Base-by-base conservation (phyloP, 2,888 invertebrate genomes). In the Agriopis aurantiaria region DNA sequence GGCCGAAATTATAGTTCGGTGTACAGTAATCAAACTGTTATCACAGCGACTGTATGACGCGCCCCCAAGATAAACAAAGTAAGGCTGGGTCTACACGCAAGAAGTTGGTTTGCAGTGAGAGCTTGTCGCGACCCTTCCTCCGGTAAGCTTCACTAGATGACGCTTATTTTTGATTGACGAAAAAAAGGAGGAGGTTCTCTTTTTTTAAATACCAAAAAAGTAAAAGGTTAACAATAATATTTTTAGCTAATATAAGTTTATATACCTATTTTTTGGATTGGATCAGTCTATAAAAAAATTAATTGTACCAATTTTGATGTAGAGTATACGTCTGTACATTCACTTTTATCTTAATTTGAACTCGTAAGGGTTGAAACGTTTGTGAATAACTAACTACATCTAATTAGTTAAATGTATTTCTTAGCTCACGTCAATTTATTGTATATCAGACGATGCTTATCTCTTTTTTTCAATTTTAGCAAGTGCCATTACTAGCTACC, bases 51-150 rank as follows among this genome's bases (percentile, higher is more conserved):
- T 71, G 62, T 71, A 74, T 70, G 64, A 76, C 73, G 72, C 73
- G 72, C 73, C 75, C 65, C 68, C 57, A 78, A 78, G 76, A 78
- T 78, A 78, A 78, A 80, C 72, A 69, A 58, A 8, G 23, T 51
- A 64, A 60, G 8, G 62, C 52, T 8, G 48, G 11, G 23, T 23
- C 23, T 43, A 55, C 53, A 64, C 41, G 45, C 9, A 6, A n/a
- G 8, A 5, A 53, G 53, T 14, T 55, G 5, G 8, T 7, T 55
- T 41, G 3, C 8, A 11, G n/a, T 33, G 2, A 23, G 23, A 10
- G 9, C 11, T 2, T 40, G 33, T 33, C 33, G 5, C 5, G 3
- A 33, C 33, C 3, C 33, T 33, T 33, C 33, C 5, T 33, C 5
- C 33, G 3, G 3, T 33, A 33, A 33, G 33, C 33, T 33, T 33